These are phyloP conservation scores for Epistrophe grossulariae DNA, from an alignment of 2,888 invertebrate species.

Conservation along the genomic window DNA sequence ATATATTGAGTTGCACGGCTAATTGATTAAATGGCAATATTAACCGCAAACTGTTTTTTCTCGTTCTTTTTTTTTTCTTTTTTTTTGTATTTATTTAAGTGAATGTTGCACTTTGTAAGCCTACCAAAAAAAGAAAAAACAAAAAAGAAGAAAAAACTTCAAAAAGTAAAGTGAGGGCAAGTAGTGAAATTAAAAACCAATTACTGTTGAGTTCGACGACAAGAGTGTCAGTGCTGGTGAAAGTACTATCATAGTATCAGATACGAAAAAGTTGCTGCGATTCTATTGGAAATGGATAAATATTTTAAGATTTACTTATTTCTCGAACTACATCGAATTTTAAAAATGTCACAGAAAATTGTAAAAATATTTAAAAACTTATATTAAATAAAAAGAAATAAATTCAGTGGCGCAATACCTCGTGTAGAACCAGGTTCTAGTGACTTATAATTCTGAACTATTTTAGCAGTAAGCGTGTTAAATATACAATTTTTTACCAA, in stretches of 20 bases:
- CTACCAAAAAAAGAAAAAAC: not conserved
- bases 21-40: conserved; percentile 57
- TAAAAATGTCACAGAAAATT: no score
- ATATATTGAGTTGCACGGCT: conserved; percentile 32
- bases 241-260: not conserved
- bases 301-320: no score
- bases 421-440: no score
- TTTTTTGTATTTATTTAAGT: conserved; percentile 6
- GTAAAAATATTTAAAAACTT: no score
- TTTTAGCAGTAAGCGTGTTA: no score
- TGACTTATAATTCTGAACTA: no score
- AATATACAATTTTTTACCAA: no score
- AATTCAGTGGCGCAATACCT: no score
- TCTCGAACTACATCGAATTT: no score
- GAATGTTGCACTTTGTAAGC: conserved; percentile 27
- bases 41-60: conserved; percentile 40
- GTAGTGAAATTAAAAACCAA: conserved; percentile 58
- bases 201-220: conserved; percentile 31
- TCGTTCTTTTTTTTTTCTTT: not conserved
- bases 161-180: not conserved
- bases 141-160: not conserved
- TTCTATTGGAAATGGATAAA: no score
- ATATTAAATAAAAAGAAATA: no score
- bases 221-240: not conserved
- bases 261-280: no score